Base-by-base conservation (phyloP, 2,113 vertebrate species). In the Perca fluviatilis region DNA sequence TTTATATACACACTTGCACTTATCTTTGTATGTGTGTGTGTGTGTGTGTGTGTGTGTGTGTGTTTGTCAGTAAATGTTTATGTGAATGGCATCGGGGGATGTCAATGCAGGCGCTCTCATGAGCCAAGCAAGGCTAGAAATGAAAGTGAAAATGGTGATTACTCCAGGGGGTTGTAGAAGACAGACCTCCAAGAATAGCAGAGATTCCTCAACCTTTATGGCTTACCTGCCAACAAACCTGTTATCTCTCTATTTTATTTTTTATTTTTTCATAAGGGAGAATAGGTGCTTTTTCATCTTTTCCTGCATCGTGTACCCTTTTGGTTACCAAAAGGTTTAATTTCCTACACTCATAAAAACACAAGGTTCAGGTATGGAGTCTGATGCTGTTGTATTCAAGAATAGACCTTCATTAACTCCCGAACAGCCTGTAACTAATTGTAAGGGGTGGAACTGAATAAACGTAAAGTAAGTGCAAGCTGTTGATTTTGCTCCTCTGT, bases 181-280 rank as follows among this genome's bases (percentile, higher is more conserved):
- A 83, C 71, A 82, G 82, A 88, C 86, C 77, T 85, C 86, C 54
- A 77, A 75, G 88, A 91, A 84, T 69, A 86, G 75, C 73, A 60
- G 51, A 63, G 53, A 77, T 79, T 74, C 80, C 74, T 84, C 82
- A 84, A 78, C 61, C 74, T 88, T 88, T 87, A 86, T 79, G 84
- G 62, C 87, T 9, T 21, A 85, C 77, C 88, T 90, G 88, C 74
- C 89, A 88, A 65, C 85, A 83, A 50, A 68, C 43, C 65, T 64
- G 65, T 79, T 80, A 73, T 50, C 56, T 14, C 13, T 43, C 13
- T 27, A 3, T 64, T 47, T 69, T 30, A 66, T 54, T 13, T 60
- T 15, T 60, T 33, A 6, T 33, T 33, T 33, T 33, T 33, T 56
- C 58, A 47, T n/a, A 3, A 75, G 72, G 74, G 74, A 68, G 61